These are phyloP conservation scores for Octopus sinensis DNA, from an alignment of 1,140 invertebrate species.

Conservation along the genomic window DNA sequence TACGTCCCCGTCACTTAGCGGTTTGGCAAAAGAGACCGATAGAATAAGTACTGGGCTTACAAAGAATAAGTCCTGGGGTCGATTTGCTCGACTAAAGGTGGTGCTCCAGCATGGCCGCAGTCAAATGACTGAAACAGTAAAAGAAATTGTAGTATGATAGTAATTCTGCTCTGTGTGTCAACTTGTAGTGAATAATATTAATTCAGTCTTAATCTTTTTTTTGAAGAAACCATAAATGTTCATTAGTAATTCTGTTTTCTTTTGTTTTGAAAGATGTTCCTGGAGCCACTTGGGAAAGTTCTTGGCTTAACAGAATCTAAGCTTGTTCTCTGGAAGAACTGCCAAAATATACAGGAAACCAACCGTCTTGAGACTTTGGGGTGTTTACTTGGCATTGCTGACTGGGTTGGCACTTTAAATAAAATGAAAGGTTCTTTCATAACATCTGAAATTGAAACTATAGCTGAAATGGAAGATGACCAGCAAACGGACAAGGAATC, in stretches of 20 bases:
- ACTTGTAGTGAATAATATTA: conserved; percentile 7
- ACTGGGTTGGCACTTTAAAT: conserved; percentile 41
- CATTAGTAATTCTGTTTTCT: no score
- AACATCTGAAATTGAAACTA: conserved; percentile 12
- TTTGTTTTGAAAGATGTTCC: conserved; percentile 40
- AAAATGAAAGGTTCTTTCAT: conserved; percentile 26
- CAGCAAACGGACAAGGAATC: conserved; percentile 4
- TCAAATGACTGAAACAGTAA: no score
- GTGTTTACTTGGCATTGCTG: conserved; percentile 45
- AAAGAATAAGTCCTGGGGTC: no score
- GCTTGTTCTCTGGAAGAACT: conserved; percentile 33
- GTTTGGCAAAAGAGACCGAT: no score
- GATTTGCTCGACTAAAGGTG: no score
- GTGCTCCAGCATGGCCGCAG: no score
- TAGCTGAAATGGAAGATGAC: conserved; percentile 29
- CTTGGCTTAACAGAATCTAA: conserved; percentile 51
- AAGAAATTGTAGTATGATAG: no score
- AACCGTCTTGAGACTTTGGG: conserved; percentile 41
- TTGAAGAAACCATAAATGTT: not conserved
- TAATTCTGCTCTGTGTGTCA: no score
- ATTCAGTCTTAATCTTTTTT: not conserved
- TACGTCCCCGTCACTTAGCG: no score
- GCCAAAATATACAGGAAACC: conserved; percentile 23
- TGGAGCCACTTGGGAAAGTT: conserved; percentile 51
- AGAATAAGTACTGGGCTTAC: no score